Conservation (phyloP, 2,797 vertebrate genomes). For the Fistularia commersonii region DNA sequence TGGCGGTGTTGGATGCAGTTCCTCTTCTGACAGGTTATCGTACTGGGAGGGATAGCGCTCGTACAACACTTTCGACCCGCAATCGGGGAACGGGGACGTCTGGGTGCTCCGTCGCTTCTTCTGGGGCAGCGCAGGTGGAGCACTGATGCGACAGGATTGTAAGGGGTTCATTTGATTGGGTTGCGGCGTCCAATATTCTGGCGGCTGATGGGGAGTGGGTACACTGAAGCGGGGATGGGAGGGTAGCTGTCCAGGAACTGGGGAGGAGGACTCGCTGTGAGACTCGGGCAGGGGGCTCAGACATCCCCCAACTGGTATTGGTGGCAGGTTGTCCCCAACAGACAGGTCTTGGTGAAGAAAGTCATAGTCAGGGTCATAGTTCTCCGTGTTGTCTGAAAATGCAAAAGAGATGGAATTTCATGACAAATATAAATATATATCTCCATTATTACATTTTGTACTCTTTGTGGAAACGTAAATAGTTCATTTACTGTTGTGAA, state of each 20-base stretch:
- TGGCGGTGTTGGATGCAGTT: constrained; percentile 66
- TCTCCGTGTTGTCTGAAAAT: constrained; percentile 78
- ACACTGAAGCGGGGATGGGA: constrained; percentile 74
- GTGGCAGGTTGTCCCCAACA: constrained; percentile 82
- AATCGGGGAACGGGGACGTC: constrained; percentile 69
- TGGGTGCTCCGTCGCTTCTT: constrained; percentile 92
- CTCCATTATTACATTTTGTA: too few relatives aligned
- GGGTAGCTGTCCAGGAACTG: constrained; percentile 80
- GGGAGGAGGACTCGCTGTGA: constrained; percentile 84
- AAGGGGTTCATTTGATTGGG: constrained; percentile 47
- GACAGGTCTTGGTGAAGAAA: constrained; percentile 98
- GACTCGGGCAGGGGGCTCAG: constrained; percentile 93
- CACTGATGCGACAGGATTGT: constrained; percentile 47
- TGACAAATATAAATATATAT: too few relatives aligned
- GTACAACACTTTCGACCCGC: constrained; percentile 74
- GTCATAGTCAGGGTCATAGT: constrained; percentile 96
- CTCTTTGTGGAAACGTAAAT: too few relatives aligned
- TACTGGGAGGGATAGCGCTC: constrained; percentile 92
- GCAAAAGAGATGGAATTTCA: background rate
- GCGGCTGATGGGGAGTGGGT: constrained; percentile 55
- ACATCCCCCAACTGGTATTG: constrained; percentile 72
- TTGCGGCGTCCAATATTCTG: constrained; percentile 63
- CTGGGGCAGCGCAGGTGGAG: constrained; percentile 86
- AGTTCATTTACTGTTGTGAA: too few relatives aligned
- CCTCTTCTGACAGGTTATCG: constrained; percentile 92